Percentiles rank a stretch among this genome's conserved stretches.
These are phyloP conservation scores for Hetaerina americana DNA, from an alignment of 1,140 invertebrate species.

Conservation along the genomic window DNA sequence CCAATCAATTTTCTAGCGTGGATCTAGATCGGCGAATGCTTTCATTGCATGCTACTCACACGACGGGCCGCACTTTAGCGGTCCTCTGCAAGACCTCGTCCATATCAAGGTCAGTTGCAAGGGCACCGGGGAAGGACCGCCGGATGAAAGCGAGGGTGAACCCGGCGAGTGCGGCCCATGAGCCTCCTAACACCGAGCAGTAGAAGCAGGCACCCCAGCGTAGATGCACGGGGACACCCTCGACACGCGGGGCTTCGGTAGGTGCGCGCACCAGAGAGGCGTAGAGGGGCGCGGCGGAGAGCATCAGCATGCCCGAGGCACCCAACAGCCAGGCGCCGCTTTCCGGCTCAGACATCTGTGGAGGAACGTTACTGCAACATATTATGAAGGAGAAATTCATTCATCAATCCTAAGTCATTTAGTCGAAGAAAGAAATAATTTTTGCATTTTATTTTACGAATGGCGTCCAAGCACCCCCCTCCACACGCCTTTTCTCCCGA, in stretches of 20 bases:
- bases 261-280: background rate
- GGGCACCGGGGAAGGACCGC: background rate
- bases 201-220: background rate
- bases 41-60: no score
- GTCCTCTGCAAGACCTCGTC: no score
- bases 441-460: no score
- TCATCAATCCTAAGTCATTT: no score
- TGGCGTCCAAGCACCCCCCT: no score
- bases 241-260: background rate
- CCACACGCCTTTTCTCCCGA: no score
- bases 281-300: background rate
- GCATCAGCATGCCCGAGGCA: background rate
- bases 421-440: no score
- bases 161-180: background rate
- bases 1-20: no score
- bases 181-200: background rate
- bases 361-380: no score
- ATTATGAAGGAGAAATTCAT: no score
- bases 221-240: background rate
- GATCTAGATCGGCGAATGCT: no score
- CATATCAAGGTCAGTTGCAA: background rate
- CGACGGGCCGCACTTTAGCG: no score
- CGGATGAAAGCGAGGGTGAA: background rate
- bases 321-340: background rate
- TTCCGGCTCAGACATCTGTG: background rate